These are phyloP conservation scores for Peromyscus leucopus DNA, from an alignment of 2,113 vertebrate genomes.

Conservation along the genomic window DNA sequence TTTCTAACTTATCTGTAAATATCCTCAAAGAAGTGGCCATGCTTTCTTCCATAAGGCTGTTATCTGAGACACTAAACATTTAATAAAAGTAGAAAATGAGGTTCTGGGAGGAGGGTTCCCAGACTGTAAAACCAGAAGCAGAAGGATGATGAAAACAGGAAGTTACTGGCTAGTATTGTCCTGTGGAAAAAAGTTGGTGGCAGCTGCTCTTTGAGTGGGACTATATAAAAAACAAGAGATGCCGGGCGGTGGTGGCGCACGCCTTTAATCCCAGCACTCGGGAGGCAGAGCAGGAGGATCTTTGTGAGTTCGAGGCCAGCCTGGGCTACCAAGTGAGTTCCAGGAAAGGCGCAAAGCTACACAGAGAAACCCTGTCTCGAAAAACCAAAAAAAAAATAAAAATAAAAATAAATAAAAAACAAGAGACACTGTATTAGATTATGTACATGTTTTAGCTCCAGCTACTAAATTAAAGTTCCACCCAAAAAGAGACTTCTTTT, in stretches of 20 bases:
- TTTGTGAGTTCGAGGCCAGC: too few species aligned
- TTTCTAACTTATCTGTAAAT: neutral
- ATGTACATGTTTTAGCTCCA: neutral
- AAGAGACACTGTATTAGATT: neutral
- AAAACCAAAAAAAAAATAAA: too few species aligned
- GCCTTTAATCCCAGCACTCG: too few species aligned
- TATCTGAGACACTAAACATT: neutral
- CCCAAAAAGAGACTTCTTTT: neutral
- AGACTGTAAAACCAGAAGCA: neutral
- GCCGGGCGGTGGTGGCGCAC: too few species aligned
- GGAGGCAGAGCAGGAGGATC: too few species aligned
- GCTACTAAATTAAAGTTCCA: neutral
- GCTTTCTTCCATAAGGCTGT: neutral
- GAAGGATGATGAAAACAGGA: neutral
- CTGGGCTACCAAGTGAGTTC: too few species aligned
- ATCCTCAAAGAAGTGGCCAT: neutral
- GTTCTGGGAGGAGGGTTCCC: rapidly evolving
- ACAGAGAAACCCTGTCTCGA: too few species aligned
- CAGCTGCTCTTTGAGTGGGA: neutral
- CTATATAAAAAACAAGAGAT: neutral
- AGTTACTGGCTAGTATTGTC: rapidly evolving
- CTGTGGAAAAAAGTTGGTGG: neutral
- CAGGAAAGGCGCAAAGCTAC: too few species aligned
- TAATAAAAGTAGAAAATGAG: neutral
- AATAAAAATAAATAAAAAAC: too few species aligned